A percentile compares a stretch with the other conserved stretches of the same genome.
Evolutionary conservation across 2,888 invertebrate species (phyloP).

Genomic region (Polyploca ridens): DNA sequence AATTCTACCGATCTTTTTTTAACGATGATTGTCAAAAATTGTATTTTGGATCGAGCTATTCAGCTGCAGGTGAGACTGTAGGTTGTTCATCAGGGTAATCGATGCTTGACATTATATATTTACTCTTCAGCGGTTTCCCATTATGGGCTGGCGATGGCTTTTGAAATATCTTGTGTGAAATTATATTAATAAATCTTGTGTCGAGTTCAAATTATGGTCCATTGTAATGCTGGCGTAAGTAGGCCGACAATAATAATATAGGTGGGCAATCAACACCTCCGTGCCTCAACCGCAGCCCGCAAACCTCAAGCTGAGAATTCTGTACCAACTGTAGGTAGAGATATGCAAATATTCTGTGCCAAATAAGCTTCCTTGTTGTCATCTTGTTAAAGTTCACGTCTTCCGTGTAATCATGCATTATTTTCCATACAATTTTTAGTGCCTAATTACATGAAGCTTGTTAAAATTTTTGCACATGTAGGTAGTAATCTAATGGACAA

Average conservation of each 20-base stretch:
- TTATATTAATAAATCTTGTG: neutral
- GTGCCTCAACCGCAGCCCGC: slow-evolving; percentile 51
- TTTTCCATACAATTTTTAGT: too few species aligned
- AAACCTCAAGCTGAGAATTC: slow-evolving; percentile 44
- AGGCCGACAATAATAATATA: slow-evolving; percentile 28
- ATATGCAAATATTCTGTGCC: neutral
- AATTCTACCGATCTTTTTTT: too few species aligned
- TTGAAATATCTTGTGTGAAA: neutral
- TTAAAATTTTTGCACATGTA: neutral
- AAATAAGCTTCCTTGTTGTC: neutral
- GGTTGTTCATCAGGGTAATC: neutral
- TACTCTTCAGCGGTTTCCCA: neutral
- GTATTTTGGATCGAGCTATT: too few species aligned
- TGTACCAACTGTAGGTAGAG: slow-evolving; percentile 9
- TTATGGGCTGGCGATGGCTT: neutral
- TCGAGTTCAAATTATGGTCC: slow-evolving; percentile 11
- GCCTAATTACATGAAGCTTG: too few species aligned
- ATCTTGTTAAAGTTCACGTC: neutral
- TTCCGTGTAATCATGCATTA: neutral
- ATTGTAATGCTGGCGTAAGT: slow-evolving; percentile 24
- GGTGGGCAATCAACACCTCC: slow-evolving; percentile 47
- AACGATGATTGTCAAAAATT: too few species aligned
- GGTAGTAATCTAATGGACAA: too few species aligned
- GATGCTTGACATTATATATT: neutral
- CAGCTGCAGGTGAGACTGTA: too few species aligned